phyloP scores from a whole-genome alignment of 2,888 invertebrate genomes.

The Mesorhabditis sp. region DNA sequence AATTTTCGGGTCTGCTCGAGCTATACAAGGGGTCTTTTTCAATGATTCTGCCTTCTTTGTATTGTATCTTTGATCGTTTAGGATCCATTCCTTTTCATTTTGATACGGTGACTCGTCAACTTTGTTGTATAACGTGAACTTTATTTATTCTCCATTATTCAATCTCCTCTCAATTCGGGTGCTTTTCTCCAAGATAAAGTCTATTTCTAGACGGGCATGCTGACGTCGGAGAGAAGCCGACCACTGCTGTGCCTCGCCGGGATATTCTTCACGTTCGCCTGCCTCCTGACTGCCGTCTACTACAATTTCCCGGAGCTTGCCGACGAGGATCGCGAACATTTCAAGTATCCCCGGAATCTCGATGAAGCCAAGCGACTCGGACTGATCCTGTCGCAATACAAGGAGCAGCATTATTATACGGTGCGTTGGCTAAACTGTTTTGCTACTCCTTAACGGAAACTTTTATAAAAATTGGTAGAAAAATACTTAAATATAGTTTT shows the following conservation, averaged over 20 bases:
- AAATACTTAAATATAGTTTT: neutral
- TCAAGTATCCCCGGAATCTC: constrained; percentile 86
- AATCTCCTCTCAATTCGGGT: neutral
- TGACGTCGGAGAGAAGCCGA: neutral
- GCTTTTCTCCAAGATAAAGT: neutral
- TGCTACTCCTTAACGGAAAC: neutral
- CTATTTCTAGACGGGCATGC: neutral
- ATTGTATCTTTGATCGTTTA: too few species aligned
- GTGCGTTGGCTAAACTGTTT: constrained; percentile 58
- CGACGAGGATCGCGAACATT: constrained; percentile 78
- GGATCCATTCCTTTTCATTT: too few species aligned
- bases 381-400: constrained; percentile 81
- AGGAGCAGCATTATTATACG: constrained; percentile 77
- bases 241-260: constrained; percentile 5
- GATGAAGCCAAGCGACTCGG: constrained; percentile 93
- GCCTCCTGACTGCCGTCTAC: constrained; percentile 35
- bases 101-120: too few species aligned
- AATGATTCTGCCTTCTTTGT: too few species aligned
- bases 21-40: too few species aligned
- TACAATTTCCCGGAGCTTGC: constrained; percentile 38
- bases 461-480: neutral
- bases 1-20: too few species aligned
- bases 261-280: constrained; percentile 24
- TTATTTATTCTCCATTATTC: neutral
- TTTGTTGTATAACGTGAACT: neutral